Evolutionary conservation across 2,888 invertebrate genomes (phyloP), one percentile per base, ranked within the genome.

Genomic region (Argyresthia goedartella): DNA sequence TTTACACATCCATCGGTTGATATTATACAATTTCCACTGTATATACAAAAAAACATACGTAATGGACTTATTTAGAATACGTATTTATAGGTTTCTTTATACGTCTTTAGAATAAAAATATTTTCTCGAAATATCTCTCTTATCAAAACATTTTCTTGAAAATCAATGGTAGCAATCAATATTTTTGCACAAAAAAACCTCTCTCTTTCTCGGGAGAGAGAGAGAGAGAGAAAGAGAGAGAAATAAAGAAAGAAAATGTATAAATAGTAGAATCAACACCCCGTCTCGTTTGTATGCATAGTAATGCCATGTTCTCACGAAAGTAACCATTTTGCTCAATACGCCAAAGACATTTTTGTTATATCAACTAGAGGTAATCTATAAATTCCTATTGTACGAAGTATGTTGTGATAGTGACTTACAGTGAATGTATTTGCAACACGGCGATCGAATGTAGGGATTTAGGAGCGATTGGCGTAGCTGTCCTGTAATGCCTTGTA

Each of bases 281-380:
- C 25, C 25, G 2, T 25, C 25, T 4, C 6, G 25, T 25, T 25
- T 6, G 25, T 25, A 2, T 25, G 39, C n/a, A 39, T 39, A 39
- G 39, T n/a, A 39, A 73, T 73, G 80, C 80, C 81, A 81, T 81
- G 78, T 15, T 11, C 33, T 36, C 11, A 33, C 10, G 64, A 61
- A 59, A 57, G 66, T 65, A 63, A 66, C 65, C 67, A 63, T 70
- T 79, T 85, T 85, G 85, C 85, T 85, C 85, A 85, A 85, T 66
- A 71, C 76, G 81, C 85, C 85, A 85, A 85, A 85, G 85, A 82
- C 68, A 67, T 62, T 55, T 61, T 56, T 60, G 61, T 55, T 50
- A 25, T 49, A 36, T 49, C 16, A 36, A 25, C 11, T 35, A 47
- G 33, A 25, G 6, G 25, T 25, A 25, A 25, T 25, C 25, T 41